Evolutionary conservation across 2,113 vertebrate genomes (phyloP), one percentile per base, ranked within the genome.

Genomic region (Oriolus oriolus): DNA sequence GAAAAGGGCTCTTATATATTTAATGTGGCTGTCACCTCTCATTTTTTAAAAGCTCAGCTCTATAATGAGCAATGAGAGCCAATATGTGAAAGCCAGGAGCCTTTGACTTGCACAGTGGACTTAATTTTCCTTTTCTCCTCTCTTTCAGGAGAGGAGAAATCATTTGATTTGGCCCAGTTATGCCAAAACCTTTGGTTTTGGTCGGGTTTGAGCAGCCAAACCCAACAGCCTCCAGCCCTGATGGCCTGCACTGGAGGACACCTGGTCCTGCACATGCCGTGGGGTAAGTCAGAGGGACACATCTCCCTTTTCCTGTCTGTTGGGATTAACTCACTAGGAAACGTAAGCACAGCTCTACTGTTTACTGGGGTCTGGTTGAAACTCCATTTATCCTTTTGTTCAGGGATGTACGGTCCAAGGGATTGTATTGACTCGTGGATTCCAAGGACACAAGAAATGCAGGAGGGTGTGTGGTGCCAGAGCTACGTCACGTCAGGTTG

Each of bases 101-200:
- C 49, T 35, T 44, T 71, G 66, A 11, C 31, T 31, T 61, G 12
- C 56, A 44, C 20, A 35, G 8, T 4, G 1, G 45, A 52, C 45
- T 31, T 44, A 26, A 52, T 37, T 61, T 83, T 35, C 33, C 10
- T 71, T 61, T 84, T 44, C 56, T 83, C 11, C 13, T 37, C 66
- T 84, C 14, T 49, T 59, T 57, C 31, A 44, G 45, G 31, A 31
- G 56, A 71, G 47, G 66, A 71, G 21, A 28, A 71, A 31, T 24
- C 0, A 42, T 52, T 42, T 70, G 13, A 16, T 30, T 70, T 0
- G 1, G 11, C 31, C 24, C 37, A 42, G 31, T 31, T 30, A 4
- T 19, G 44, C 23, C 30, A n/a, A 41, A 49, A 18, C 35, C 23
- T 69, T 59, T 41, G 35, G 14, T 28, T 82, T 41, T 28, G 44